Base-by-base conservation (phyloP, 2,888 invertebrate genomes). In the Biston betularia region DNA sequence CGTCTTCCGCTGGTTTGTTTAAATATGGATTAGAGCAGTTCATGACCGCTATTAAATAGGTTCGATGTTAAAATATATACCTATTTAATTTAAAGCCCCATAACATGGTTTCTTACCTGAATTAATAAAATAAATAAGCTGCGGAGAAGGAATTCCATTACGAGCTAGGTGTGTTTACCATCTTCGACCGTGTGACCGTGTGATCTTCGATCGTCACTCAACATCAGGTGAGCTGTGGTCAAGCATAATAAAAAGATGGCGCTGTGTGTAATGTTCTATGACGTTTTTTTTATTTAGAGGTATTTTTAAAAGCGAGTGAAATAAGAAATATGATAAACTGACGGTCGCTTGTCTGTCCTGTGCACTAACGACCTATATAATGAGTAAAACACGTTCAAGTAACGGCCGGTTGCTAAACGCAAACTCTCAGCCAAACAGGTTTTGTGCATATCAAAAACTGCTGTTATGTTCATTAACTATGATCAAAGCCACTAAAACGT, bases 341-440 rank as follows among this genome's bases (percentile, higher is more conserved):
- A 12, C 52, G 38, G 7, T 52, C 34, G 5, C 34, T 6, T 4
- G 11, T 12, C 12, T 12, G 14, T 24, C 8, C 24, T 58, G 53
- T 66, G 72, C 71, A 70, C 68, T 71, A 63, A 68, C 76, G 72
- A 78, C 75, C 74, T 64, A 78, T 69, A 73, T 77, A 61, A 64
- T 58, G 48, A 58, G 62, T 52, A 35, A 49, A 54, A 55, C 50
- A 42, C 42, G 45, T 56, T 34, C 40, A 14, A 7, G 52, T 14
- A 24, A 50, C 44, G 24, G 52, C 55, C 46, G 59, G 59, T 63
- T 40, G 55, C 10, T 38, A 8, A 53, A 49, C 35, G 48, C 49
- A 48, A 55, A 38, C 70, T 65, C 70, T 72, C 61, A 57, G 70
- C 69, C 64, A 75, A 83, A 86, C 86, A 73, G 84, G 86, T 86